Percentiles rank a stretch among this genome's conserved stretches.
Conservation (phyloP, 35 echinoderm and acorn worm genomes). For the Ophiothrix spiculata region DNA sequence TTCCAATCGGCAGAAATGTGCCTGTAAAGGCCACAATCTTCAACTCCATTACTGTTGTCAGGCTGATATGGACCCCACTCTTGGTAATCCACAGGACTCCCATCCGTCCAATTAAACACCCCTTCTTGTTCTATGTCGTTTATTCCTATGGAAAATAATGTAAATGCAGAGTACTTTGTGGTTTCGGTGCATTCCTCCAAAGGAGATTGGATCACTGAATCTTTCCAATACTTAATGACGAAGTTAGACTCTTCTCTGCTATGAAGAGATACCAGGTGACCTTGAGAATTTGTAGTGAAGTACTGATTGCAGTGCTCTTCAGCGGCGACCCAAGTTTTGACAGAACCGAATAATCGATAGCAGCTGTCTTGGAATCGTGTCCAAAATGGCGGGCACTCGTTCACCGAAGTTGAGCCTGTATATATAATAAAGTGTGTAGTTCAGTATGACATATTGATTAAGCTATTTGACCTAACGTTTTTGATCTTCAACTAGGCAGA, state of each 20-base stretch:
- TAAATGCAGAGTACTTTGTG: background rate
- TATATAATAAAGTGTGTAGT: too few species aligned
- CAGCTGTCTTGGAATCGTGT: background rate
- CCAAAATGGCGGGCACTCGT: slow-evolving; percentile 4
- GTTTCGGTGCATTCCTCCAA: too few species aligned
- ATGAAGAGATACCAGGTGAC: background rate
- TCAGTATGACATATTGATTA: too few species aligned
- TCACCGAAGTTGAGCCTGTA: background rate
- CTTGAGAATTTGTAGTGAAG: background rate
- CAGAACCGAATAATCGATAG: background rate
- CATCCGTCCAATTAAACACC: background rate
- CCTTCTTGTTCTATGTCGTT: background rate
- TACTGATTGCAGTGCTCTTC: slow-evolving; percentile 14
- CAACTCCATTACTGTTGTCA: background rate
- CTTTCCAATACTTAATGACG: background rate
- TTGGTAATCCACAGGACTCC: background rate
- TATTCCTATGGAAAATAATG: background rate
- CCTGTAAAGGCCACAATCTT: background rate
- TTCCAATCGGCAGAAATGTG: background rate
- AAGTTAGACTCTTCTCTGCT: background rate
- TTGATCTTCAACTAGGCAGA: too few species aligned
- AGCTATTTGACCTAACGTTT: too few species aligned
- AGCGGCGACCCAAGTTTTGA: background rate
- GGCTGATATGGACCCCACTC: background rate
- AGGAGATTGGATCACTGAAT: slow-evolving; percentile 1